Base-by-base conservation (phyloP, 2,113 vertebrate species). In the Actinemys pallida region DNA sequence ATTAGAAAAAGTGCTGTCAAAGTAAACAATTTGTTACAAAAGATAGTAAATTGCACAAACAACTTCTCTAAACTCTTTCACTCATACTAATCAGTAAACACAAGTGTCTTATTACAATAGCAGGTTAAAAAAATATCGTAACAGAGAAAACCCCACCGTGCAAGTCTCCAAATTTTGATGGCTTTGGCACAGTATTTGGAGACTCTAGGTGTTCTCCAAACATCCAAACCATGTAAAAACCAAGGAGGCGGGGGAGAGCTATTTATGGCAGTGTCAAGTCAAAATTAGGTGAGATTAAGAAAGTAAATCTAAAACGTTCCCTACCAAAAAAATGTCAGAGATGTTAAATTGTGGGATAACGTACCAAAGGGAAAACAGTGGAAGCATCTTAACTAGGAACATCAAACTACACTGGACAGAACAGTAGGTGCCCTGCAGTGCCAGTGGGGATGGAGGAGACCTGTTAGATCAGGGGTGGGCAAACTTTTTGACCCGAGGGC, bases 341-440 rank as follows among this genome's bases (percentile, higher is more conserved):
- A 59, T 39, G 52, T 69, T 57, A 62, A 85, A 56, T 10, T 5
- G 2, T 7, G 24, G 49, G 10, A 57, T 57, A 81, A 82, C 1
- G 8, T 90, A 79, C 52, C 0, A 5, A 22, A 22, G 79, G 29
- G 84, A 62, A 90, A 94, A 78, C 47, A 92, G 94, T 90, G 93
- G 93, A 89, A 76, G 81, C 87, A 94, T 92, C 95, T 82, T 1
- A 72, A 95, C 56, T 52, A 69, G 83, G 47, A 85, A 80, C 45
- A 49, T 8, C 57, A 54, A 92, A 86, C 84, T 89, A 49, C 42
- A 88, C 76, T 94, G 76, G 83, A 87, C 90, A 92, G 76, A 96
- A 76, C 87, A 89, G 29, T 12, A 56, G 90, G 84, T 24, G 22
- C 69, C 86, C 89, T 76, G 81, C 52, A 42, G 8, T 53, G 52